Evolutionary conservation across 1,140 invertebrate species (phyloP), one percentile per base, ranked within the genome.

Genomic region (Drosophila virilis): DNA sequence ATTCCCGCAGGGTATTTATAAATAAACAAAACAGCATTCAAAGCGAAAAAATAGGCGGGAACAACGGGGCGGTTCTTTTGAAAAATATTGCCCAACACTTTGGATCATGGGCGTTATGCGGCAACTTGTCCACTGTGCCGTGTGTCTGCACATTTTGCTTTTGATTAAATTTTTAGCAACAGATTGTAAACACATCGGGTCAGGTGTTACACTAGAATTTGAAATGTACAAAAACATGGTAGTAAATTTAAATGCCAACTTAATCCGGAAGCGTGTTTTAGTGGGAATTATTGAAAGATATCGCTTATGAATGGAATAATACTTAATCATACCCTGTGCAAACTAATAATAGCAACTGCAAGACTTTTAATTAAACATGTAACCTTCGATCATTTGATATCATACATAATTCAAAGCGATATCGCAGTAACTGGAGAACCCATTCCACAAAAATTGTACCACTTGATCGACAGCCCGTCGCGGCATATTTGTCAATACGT

Each of bases 341-440:
- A 7, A 9, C 28, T n/a, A 60, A 77, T 64, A 71, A 55, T 13
- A 17, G 15, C 10, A 35, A 51, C 43, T 37, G 43, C 10, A 17
- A 40, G 51, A 35, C 22, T 35, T 33, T 55, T 54, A 59, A 55
- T 60, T 52, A 38, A n/a, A 45, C 43, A 46, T 28, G 7, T 22
- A 79, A 71, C 72, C 83, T 86, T 88, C 76, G 76, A 54, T 65
- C 33, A 17, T 6, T 45, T 52, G 6, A 64, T 40, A 66, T 78
- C 79, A 83, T 88, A 60, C 52, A 83, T 80, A 77, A 88, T 89
- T 83, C 74, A 88, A 62, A 59, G 15, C 40, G 43, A 73, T 67
- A 74, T 61, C 58, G 40, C 38, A 80, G 35, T 52, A 61, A 59
- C 52, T 65, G 60, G 48, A 46, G 74, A 60, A 70, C 43, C 43